Evolutionary conservation across 1,140 invertebrate species (phyloP), one percentile per base, ranked within the genome.

Genomic region (Bombus confusus): DNA sequence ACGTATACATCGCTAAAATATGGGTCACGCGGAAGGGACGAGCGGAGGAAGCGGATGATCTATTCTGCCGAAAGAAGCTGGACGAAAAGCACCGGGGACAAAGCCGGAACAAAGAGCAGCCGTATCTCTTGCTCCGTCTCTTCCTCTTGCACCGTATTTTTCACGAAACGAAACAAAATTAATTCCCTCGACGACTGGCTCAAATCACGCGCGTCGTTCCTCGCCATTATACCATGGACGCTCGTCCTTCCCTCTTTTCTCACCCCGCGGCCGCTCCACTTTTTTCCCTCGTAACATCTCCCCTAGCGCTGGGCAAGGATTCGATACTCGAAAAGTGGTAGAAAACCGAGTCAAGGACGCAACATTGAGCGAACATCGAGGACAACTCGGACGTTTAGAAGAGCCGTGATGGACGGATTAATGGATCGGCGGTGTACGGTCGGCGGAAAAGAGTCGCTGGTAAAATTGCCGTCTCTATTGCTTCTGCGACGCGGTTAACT

Each of bases 11-110:
- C 47, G 74, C 3, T 84, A 84, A 78, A 86, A 86, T 83, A 25
- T 84, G 66, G 82, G 82, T 72, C 82, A 72, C 64, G 28, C 37
- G 25, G 25, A 71, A 15, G 62, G 39, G 6, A 39, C 12, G 25
- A 37, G 1, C 2, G 13, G 41, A 12, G 3, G 37, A 31, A 25
- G 25, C 1, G 72, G n/a, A 71, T 10, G 74, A 86, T 83, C 85
- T 69, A 83, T 86, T 86, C 83, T 82, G 25, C 4, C 18, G 62
- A 84, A 78, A 84, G 66, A 57, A 78, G 6, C 28, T 28, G 41
- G 5, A 52, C 79, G 34, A 59, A 22, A 59, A 41, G 52, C 57
- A 8, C 3, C 1, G 9, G 31, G 15, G 52, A 76, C 31, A 76
- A 76, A 59, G 25, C 10, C 18, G 18, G 47, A 52, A 52, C 47